Evolutionary conservation across 1,140 invertebrate species (phyloP), one percentile per base, ranked within the genome.

Genomic region (Phthorimaea operculella): DNA sequence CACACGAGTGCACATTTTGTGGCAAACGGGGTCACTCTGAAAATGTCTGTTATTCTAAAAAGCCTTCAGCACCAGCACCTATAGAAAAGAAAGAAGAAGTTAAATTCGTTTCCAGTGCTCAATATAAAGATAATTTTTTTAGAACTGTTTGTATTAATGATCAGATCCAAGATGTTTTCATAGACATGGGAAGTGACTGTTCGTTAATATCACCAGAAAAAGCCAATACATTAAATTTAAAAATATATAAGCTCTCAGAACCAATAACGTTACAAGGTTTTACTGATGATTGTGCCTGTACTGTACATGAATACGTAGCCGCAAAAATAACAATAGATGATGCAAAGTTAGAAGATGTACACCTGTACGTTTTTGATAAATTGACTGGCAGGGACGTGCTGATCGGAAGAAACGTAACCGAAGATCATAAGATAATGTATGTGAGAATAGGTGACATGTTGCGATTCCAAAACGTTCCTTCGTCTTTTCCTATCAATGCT

Each of bases 161-260:
- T 28, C 17, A n/a, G n/a, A 33, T 28, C 14, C 53, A 54, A 15
- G 14, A 47, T 47, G 42, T 16, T 12, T 54, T 54, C 17, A 54
- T 54, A 33, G 53, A 54, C 14, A 54, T 48, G 44, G 53, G 53
- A 9, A 55, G 54, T 36, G 47, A 39, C 21, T 55, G 52, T 14
- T 54, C 52, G 7, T 15, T 54, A 15, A 54, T 54, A 8, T 12
- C 14, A 53, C 3, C 39, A 1, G 9, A 28, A 36, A 1, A 33
- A 11, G n/a, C 36, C 0, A 28, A 21, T 39, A 36, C 36, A 18
- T 15, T 15, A 3, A 15, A 36, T 39, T 52, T 52, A 11, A 8
- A 14, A 14, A 9, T 18, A 6, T 11, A 10, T 5, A 9, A 36
- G 16, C 16, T 52, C 8, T 11, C 14, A 3, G 6, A 12, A 16